Base-by-base conservation (phyloP, 1,140 invertebrate genomes). In the Caenorhabditis remanei region DNA sequence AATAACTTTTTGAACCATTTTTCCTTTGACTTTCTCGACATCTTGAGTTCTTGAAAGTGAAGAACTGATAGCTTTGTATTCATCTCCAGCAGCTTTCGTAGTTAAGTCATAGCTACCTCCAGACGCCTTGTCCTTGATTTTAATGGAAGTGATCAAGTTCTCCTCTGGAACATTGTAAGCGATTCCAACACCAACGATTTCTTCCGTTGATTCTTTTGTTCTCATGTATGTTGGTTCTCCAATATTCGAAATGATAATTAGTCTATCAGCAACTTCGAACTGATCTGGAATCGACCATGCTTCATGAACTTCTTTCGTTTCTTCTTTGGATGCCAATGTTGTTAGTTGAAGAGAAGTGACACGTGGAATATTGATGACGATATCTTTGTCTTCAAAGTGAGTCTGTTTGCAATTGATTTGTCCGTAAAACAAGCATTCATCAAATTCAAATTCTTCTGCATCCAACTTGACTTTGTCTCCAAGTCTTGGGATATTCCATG, bases 41-140 rank as follows among this genome's bases (percentile, higher is more conserved):
- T 85, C 61, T 53, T 84, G 71, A 56, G 83, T 88, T 58, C 48
- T 56, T 19, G 40, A 50, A 50, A 92, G 86, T 50, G 65, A 83
- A n/a, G 87, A 50, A 16, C 67, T 79, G 11, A 92, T 79, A 16
- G 41, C 56, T 58, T 88, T 88, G 8, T 63, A 58, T 48, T 48
- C 91, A 43, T 88, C 71, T 21, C 65, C 61, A 67, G 90, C 84
- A 43, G 89, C 90, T 83, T 87, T 85, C 14, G 91, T 92, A 11
- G 75, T 71, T n/a, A 92, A 61, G 2, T n/a, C n/a, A 53, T 89
- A 92, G 8, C 61, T 63, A 50, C 91, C 91, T 50, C 92, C 92
- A 82, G 53, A 65, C 21, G 88, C 67, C 43, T 63, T 83, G 48
- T 89, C 89, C 19, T 85, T 82, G 5, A 85, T 32, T 13, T 63